phyloP scores from a whole-genome alignment of 2,888 invertebrate species.

The Drosophila lutescens region DNA sequence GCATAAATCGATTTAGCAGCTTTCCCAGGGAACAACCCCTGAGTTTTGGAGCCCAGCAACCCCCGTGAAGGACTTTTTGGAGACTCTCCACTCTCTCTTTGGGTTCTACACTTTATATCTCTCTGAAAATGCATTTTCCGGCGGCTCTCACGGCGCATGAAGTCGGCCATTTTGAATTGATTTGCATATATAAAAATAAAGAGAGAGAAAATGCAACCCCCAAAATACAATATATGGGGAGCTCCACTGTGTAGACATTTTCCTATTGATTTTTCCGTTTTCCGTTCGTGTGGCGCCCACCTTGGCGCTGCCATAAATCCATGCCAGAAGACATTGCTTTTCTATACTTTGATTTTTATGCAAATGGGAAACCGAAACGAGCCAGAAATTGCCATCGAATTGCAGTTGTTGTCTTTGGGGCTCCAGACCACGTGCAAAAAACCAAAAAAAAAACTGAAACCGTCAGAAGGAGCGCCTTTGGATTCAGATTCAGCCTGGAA shows the following conservation, averaged over 20 bases:
- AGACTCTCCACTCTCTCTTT: conserved; percentile 48
- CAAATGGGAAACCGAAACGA: conserved; percentile 64
- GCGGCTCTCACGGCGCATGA: conserved; percentile 53
- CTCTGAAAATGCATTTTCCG: conserved; percentile 28
- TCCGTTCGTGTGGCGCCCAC: conserved; percentile 59
- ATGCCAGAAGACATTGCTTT: conserved; percentile 47
- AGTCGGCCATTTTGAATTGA: conserved; percentile 75
- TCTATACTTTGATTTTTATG: conserved; percentile 70
- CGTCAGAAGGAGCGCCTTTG: conserved; percentile 59
- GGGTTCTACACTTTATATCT: conserved; percentile 11
- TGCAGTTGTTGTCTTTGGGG: conserved; percentile 35
- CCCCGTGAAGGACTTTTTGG: conserved; percentile 51
- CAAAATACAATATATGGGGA: conserved; percentile 4
- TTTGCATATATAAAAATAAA: conserved; percentile 43
- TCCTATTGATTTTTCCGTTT: conserved; percentile 61
- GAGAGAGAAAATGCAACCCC: conserved; percentile 31
- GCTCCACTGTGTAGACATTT: conserved; percentile 66
- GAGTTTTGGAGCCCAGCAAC: conserved; percentile 44
- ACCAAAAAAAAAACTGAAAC: background rate
- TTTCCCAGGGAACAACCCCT: conserved; percentile 37
- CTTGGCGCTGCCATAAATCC: conserved; percentile 64
- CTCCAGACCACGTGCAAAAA: conserved; percentile 25
- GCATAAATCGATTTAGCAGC: conserved; percentile 66
- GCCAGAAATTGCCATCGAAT: conserved; percentile 54
- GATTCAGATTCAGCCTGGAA: conserved; percentile 2